phyloP scores from a whole-genome alignment of 2,797 vertebrate genomes.

The Tarsius wallacei region DNA sequence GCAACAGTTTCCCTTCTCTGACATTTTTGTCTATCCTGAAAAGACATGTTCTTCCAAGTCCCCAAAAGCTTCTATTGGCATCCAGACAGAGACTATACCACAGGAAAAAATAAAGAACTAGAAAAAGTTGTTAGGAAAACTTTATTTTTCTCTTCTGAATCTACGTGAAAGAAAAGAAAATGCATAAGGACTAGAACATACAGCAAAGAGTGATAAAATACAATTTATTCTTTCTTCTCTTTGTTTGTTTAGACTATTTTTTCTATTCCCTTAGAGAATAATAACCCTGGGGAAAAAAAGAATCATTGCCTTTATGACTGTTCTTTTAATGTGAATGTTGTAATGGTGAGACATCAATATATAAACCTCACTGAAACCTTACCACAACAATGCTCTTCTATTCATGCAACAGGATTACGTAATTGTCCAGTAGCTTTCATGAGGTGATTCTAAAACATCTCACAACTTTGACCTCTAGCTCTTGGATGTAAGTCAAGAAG shows the following conservation, averaged over 20 bases:
- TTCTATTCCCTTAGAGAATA: background rate
- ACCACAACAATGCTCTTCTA: background rate
- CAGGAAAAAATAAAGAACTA: background rate
- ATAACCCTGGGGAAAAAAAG: background rate
- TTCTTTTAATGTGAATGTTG: background rate
- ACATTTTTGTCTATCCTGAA: constrained; percentile 27
- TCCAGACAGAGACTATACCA: background rate
- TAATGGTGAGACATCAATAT: background rate
- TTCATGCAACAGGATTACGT: background rate
- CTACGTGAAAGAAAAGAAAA: constrained; percentile 57
- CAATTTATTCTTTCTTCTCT: constrained; percentile 40
- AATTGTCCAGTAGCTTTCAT: constrained; percentile 1
- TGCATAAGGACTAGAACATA: background rate
- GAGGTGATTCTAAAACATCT: constrained; percentile 24
- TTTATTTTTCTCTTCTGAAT: constrained; percentile 58
- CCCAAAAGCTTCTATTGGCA: background rate
- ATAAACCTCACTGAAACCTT: constrained; percentile 20
- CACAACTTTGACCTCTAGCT: background rate
- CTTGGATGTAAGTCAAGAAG: background rate
- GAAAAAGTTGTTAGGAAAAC: constrained; percentile 26
- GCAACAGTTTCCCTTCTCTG: background rate
- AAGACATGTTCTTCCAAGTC: constrained; percentile 30
- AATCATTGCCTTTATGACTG: background rate
- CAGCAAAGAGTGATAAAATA: constrained; percentile 30
- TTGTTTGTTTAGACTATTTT: constrained; percentile 43